These are phyloP conservation scores for Sabellastarte sp. DNA, from an alignment of 2,888 invertebrate genomes.

Conservation along the genomic window DNA sequence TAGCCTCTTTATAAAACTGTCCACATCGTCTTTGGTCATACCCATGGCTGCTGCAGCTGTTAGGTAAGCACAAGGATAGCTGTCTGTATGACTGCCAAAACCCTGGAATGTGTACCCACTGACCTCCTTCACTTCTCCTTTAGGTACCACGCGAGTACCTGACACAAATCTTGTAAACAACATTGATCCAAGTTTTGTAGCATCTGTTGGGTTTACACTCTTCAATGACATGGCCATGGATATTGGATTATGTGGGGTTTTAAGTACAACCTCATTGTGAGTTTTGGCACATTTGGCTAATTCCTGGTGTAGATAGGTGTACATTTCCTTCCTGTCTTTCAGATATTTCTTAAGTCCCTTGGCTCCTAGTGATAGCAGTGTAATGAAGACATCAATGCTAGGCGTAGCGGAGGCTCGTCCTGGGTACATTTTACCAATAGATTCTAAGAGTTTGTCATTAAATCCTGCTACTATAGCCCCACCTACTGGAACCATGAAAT, in stretches of 20 bases:
- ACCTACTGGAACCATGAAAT: slow-evolving; percentile 81
- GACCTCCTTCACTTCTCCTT: slow-evolving; percentile 36
- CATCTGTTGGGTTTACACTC: slow-evolving; percentile 6
- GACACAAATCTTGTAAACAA: slow-evolving; percentile 63
- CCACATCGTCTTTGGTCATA: slow-evolving; percentile 69
- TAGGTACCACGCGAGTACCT: slow-evolving; percentile 64
- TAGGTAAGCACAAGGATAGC: slow-evolving; percentile 68
- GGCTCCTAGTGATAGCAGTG: slow-evolving; percentile 71
- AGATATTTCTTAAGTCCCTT: slow-evolving; percentile 67
- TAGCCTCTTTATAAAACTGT: slow-evolving; percentile 69
- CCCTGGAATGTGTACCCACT: slow-evolving; percentile 60
- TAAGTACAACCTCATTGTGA: slow-evolving; percentile 66
- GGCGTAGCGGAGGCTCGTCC: slow-evolving; percentile 74
- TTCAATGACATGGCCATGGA: slow-evolving; percentile 64
- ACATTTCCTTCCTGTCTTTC: slow-evolving; percentile 66
- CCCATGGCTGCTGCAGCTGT: slow-evolving; percentile 76
- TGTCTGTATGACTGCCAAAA: slow-evolving; percentile 71
- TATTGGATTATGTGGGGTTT: slow-evolving; percentile 70
- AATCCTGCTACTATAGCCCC: slow-evolving; percentile 72
- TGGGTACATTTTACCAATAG: slow-evolving; percentile 74
- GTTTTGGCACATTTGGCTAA: slow-evolving; percentile 65
- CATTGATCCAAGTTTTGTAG: slow-evolving; percentile 32
- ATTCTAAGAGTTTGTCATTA: slow-evolving; percentile 66
- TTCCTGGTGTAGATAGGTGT: slow-evolving; percentile 66
- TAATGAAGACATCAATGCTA: slow-evolving; percentile 74